Percentiles rank a stretch among this genome's conserved stretches.
These are phyloP conservation scores for Philonicus albiceps DNA, from an alignment of 2,888 invertebrate genomes.

Conservation along the genomic window DNA sequence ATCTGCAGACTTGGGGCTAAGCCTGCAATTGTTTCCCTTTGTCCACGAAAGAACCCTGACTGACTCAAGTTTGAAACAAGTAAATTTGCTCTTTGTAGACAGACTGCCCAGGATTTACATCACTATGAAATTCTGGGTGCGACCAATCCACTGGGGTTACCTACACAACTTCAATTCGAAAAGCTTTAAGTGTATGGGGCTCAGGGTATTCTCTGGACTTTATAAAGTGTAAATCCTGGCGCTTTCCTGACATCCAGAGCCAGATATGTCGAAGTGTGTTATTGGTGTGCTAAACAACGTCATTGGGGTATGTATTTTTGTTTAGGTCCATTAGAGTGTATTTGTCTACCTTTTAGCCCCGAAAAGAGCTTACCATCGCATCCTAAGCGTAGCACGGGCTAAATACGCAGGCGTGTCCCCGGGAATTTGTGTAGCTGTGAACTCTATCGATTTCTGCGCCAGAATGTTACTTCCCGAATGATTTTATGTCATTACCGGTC, in stretches of 20 bases:
- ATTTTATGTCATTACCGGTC: conserved; percentile 42
- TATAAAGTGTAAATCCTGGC: neutral
- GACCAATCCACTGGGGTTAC: conserved; percentile 50
- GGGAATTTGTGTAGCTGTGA: conserved; percentile 56
- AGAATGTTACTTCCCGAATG: conserved; percentile 35
- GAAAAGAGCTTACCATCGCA: neutral
- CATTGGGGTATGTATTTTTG: conserved; percentile 28
- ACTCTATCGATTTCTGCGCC: conserved; percentile 41
- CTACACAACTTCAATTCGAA: neutral
- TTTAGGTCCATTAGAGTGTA: conserved; percentile 32
- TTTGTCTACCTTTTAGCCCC: conserved; percentile 4
- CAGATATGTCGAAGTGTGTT: neutral
- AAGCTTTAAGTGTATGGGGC: neutral
- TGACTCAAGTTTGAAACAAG: conserved; percentile 54
- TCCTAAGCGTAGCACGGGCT: conserved; percentile 3
- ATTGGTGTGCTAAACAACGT: conserved; percentile 27
- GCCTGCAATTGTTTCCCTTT: conserved; percentile 29
- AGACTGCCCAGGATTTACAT: conserved; percentile 62
- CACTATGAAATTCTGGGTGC: conserved; percentile 61
- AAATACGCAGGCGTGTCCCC: conserved; percentile 63
- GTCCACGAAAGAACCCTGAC: neutral
- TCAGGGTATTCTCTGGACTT: neutral
- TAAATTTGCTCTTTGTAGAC: conserved; percentile 56
- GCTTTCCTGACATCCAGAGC: neutral
- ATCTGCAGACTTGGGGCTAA: conserved; percentile 1